Base-by-base conservation (phyloP, 2,113 vertebrate species). In the Pachypanchax playfairii region DNA sequence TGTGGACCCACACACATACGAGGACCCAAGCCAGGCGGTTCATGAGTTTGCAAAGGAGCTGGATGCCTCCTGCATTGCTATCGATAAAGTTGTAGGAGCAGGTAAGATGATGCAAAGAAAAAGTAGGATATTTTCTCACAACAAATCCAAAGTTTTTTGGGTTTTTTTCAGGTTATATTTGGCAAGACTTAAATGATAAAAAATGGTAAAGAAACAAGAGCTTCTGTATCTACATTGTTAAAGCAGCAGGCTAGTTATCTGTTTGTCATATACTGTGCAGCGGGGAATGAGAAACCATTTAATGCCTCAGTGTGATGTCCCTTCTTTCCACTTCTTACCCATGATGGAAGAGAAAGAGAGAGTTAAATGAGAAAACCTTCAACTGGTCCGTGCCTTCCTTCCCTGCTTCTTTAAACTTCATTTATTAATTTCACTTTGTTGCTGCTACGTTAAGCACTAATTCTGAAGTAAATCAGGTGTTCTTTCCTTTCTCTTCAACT, bases 31-130 rank as follows among this genome's bases (percentile, higher is more conserved):
- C 77, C 93, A 93, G 65, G 93, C 93, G 3, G 92, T 93, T 61
- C 93, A 93, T 13, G 92, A 93, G 78, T 93, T 93, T 46, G 93
- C 93, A 47, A 93, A 92, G 67, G 93, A 93, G 66, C 77, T 93
- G 56, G 92, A 93, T 3, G 91, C 92, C n/a, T 93, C 93, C 33
- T 91, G 90, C 49, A 93, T 93, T 6, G 88, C 92, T 66, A 93
- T 93, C 0, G 93, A 93, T 65, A 93, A 93, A 85, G 93, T 93
- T n/a, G 91, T 93, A 39, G 93, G 93, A 76, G 93, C 93, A 90
- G 93, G 93, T 93, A 66, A 73, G 89, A 48, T 31, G 0, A 1
- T 18, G 42, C 38, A 31, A 41, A 42, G 14, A 11, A 24, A 69
- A 17, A 4, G 36, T 2, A 54, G 53, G 44, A 31, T 12, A n/a